phyloP scores from a whole-genome alignment of 2,797 vertebrate species.

The Pantherophis alleghaniensis region DNA sequence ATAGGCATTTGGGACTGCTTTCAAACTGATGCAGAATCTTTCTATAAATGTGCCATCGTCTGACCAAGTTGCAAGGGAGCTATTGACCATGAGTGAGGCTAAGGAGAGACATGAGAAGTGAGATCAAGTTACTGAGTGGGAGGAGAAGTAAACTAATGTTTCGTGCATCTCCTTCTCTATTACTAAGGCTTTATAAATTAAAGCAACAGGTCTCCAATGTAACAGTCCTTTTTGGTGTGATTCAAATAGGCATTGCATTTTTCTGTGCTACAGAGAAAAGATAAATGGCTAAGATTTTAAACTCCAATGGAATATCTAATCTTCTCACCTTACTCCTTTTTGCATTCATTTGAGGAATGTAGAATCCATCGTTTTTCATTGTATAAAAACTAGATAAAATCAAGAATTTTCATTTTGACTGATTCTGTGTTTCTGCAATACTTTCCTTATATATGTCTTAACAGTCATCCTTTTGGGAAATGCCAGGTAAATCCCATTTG shows the following conservation, averaged over 20 bases:
- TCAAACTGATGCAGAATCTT: background rate
- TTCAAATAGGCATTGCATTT: background rate
- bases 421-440: background rate
- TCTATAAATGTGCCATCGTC: background rate
- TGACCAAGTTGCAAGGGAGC: background rate
- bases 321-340: background rate
- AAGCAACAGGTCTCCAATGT: background rate
- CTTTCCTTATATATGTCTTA: too few relatives aligned
- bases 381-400: background rate
- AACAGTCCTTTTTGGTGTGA: background rate
- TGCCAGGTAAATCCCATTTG: background rate
- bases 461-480: background rate
- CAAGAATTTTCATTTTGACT: background rate
- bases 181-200: background rate
- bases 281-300: background rate
- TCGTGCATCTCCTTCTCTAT: background rate
- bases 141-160: background rate
- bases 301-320: background rate
- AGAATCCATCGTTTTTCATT: background rate
- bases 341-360: background rate
- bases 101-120: background rate
- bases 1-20: background rate
- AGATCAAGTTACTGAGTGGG: background rate
- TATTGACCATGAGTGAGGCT: background rate
- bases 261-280: background rate